Conservation (phyloP, 2,113 vertebrate species). For the Nymphicus hollandicus region DNA sequence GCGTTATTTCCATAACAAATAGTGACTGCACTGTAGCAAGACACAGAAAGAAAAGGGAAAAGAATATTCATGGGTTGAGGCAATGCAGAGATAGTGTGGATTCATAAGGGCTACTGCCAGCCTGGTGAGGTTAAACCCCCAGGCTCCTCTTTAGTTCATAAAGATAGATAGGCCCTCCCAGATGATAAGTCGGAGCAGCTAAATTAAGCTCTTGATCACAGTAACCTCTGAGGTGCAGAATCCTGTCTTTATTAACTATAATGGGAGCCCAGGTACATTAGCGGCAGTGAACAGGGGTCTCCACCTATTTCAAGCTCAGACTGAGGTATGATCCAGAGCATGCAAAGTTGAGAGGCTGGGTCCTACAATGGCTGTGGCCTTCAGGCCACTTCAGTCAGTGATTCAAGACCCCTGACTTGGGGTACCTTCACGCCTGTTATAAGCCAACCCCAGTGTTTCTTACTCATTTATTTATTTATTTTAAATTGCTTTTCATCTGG, state of each 20-base stretch:
- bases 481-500: not conserved
- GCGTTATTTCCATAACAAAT: not conserved
- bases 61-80: not conserved
- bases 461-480: not conserved
- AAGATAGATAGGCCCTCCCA: not conserved
- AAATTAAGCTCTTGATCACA: not conserved
- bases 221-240: not conserved
- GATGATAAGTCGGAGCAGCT: not conserved
- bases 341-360: not conserved
- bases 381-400: not conserved
- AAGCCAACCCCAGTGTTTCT: not conserved
- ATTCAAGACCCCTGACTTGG: not conserved
- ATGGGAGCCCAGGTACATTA: not conserved
- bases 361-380: rapidly evolving
- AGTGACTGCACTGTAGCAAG: not conserved
- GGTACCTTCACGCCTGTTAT: not conserved
- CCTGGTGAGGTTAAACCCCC: not conserved
- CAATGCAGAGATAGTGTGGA: not conserved
- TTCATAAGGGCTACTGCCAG: not conserved
- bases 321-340: not conserved
- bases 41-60: not conserved
- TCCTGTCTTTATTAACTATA: not conserved
- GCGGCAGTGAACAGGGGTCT: not conserved
- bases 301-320: not conserved
- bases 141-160: not conserved